A percentile compares a stretch with the other conserved stretches of the same genome.
phyloP scores from a whole-genome alignment of 2,797 vertebrate genomes.

The Acanthiza pusilla region DNA sequence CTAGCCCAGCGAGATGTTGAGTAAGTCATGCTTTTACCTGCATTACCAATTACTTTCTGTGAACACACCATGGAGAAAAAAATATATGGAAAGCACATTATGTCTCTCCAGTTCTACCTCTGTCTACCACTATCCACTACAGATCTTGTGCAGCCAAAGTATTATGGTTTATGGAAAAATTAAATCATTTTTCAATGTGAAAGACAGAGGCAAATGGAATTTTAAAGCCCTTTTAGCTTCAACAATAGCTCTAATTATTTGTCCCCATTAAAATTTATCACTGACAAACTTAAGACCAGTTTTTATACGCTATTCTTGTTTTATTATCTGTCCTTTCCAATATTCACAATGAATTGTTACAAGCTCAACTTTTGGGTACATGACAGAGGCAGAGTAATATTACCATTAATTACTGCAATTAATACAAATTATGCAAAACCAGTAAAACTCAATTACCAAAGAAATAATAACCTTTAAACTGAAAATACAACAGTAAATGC shows the following conservation, averaged over 20 bases:
- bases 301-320: background rate
- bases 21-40: background rate
- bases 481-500: conserved; percentile 23
- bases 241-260: conserved; percentile 2
- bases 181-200: background rate
- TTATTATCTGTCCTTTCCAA: background rate
- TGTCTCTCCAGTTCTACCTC: background rate
- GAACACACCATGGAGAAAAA: background rate
- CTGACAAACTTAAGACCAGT: background rate
- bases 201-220: background rate
- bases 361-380: background rate
- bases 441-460: conserved; percentile 30
- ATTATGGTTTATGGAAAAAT: background rate
- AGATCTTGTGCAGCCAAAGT: background rate
- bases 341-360: background rate
- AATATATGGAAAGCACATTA: background rate
- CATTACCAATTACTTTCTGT: background rate
- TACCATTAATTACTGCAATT: conserved; percentile 43
- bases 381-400: background rate
- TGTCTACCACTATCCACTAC: background rate
- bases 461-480: conserved; percentile 53
- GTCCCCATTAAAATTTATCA: background rate
- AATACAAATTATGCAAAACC: conserved; percentile 33
- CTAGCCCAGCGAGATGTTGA: background rate
- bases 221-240: background rate